Base-by-base conservation (phyloP, 2,113 vertebrate genomes). In the Micromys minutus region DNA sequence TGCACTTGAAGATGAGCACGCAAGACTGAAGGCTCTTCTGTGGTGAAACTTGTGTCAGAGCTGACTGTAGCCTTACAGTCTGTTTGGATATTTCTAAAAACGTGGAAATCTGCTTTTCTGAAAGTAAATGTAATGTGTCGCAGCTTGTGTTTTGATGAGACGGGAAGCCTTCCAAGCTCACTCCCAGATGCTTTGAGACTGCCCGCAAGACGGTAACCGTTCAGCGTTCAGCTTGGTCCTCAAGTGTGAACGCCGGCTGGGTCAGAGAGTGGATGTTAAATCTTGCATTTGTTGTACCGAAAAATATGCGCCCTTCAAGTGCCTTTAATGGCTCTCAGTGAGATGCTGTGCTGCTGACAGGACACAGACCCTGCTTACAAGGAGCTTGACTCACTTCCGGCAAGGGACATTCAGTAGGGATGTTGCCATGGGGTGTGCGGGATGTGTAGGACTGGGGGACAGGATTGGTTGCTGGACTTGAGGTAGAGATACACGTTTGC, bases 401-500 rank as follows among this genome's bases (percentile, higher is more conserved):
- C 34, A 50, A 31, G 16, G 39, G 7, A 55, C n/a, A 84, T 55
- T 55, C 31, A 21, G 80, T 11, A 24, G 0, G 19, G 59, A 26
- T 76, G 0, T 17, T 47, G 4, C 21, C 36, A 42, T n/a, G 22
- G 22, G 10, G 0, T 21, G 0, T 0, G 0, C 11, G 11, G n/a
- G 52, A 1, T n/a, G 1, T 29, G 1, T 36, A 7, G 31, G 24
- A 3, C 19, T 0, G 34, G 29, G 55, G n/a, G 22, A 45, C 11
- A 13, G 17, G 57, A 7, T 8, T 15, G 16, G 29, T 55, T 52
- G 42, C 63, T 47, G 10, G 71, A 26, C 80, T 85, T 71, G 22
- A 50, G 15, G 80, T 47, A 45, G n/a, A 76, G 42, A 24, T 77
- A 10, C 4, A 3, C 75, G 77, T 77, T 39, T 65, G 31, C 36